phyloP scores from a whole-genome alignment of 2,888 invertebrate genomes.

The Hedya salicella region DNA sequence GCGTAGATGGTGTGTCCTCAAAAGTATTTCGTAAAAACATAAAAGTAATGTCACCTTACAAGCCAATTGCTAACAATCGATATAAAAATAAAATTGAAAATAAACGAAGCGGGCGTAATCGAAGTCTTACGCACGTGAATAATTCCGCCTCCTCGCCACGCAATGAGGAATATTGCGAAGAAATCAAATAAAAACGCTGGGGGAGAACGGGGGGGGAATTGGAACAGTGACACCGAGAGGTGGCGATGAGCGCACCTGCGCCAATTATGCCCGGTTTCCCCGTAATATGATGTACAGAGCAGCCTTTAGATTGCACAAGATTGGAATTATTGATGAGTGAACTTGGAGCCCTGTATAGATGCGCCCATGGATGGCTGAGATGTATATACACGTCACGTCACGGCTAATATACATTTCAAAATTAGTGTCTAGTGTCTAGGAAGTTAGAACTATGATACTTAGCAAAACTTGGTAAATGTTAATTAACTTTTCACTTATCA shows the following conservation, averaged over 20 bases:
- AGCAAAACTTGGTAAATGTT: too few species aligned
- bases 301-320: slow-evolving; percentile 52
- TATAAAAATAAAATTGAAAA: slow-evolving; percentile 43
- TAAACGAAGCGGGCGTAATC: slow-evolving; percentile 33
- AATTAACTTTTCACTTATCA: too few species aligned
- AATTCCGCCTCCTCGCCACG: slow-evolving; percentile 58
- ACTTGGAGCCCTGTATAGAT: slow-evolving; percentile 27
- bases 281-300: slow-evolving; percentile 54
- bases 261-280: slow-evolving; percentile 60
- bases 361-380: slow-evolving; percentile 7
- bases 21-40: neutral
- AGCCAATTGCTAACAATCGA: slow-evolving; percentile 30
- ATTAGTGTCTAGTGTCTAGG: too few species aligned
- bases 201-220: slow-evolving; percentile 65
- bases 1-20: neutral
- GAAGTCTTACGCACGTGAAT: slow-evolving; percentile 54
- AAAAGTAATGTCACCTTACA: slow-evolving; percentile 3
- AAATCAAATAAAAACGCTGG: slow-evolving; percentile 70
- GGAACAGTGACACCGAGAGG: slow-evolving; percentile 69
- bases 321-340: slow-evolving; percentile 49
- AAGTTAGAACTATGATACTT: too few species aligned
- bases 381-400: too few species aligned
- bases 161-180: slow-evolving; percentile 74
- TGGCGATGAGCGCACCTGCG: slow-evolving; percentile 60
- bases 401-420: too few species aligned